These are phyloP conservation scores for Parnassius glacialis DNA, from an alignment of 2,888 invertebrate genomes.

Conservation along the genomic window DNA sequence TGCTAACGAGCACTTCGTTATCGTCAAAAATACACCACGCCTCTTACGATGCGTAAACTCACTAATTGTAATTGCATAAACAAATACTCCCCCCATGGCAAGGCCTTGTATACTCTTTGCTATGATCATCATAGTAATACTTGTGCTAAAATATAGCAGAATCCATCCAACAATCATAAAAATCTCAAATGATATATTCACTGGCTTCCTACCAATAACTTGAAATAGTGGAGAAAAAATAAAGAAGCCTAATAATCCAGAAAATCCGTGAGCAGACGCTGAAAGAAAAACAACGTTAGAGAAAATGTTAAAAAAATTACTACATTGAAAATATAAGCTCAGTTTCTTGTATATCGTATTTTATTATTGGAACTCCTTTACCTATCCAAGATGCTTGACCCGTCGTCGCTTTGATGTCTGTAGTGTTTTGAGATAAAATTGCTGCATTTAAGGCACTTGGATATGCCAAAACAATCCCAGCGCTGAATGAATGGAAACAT, in stretches of 20 bases:
- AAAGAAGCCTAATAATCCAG: constrained; percentile 41
- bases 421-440: constrained; percentile 34
- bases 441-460: constrained; percentile 39
- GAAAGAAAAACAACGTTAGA: constrained; percentile 28
- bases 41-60: constrained; percentile 45
- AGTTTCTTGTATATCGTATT: too few species aligned
- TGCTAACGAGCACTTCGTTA: constrained; percentile 38
- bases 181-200: constrained; percentile 31
- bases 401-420: constrained; percentile 36
- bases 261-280: constrained; percentile 45
- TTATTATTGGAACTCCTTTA: constrained; percentile 23
- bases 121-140: constrained; percentile 35
- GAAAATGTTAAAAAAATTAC: too few species aligned
- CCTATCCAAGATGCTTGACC: constrained; percentile 46
- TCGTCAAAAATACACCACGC: constrained; percentile 45
- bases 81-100: constrained; percentile 38
- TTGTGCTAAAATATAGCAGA: constrained; percentile 39
- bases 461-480: constrained; percentile 38
- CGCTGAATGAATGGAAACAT: constrained; percentile 29
- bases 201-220: constrained; percentile 32
- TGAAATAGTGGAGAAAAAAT: constrained; percentile 43
- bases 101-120: constrained; percentile 47
- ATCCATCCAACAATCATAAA: constrained; percentile 40
- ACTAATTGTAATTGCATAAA: constrained; percentile 39
- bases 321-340: too few species aligned